Evolutionary conservation across 2,113 vertebrate species (phyloP), one percentile per base, ranked within the genome.

Genomic region (Eulemur macaco): DNA sequence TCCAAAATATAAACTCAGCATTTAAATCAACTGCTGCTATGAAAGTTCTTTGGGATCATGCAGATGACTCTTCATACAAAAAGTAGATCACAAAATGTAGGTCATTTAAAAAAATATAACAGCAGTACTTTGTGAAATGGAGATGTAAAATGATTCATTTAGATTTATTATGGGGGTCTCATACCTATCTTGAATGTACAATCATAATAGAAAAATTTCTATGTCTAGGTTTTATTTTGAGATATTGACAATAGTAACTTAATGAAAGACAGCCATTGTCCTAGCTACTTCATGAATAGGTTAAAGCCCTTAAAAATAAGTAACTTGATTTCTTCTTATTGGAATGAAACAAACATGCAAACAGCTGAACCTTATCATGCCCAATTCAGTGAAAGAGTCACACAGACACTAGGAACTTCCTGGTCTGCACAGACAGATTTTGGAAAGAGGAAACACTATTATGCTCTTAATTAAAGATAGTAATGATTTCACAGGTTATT

Each of bases 71-170:
- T 91, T 91, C 34, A 74, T 12, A 60, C 45, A 93, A 94, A 97
- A 95, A 84, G 60, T 77, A 96, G 78, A 86, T 74, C 71, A 96
- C 27, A 91, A 90, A 96, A 97, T 95, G 50, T 94, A 97, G 95
- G 73, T 81, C 89, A 42, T 82, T 93, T 69, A 45, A 85, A 94
- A 92, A 86, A 91, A 83, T 29, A 29, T 76, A n/a, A 56, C 82
- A 95, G 21, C 6, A n/a, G 52, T 9, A 37, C 13, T 91, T 68
- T 82, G 39, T n/a, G 85, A 92, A 90, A 87, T 37, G 54, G 52
- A 56, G 13, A 52, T 94, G 39, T 73, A 91, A 97, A 90, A 86
- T 91, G n/a, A 93, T 68, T 63, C 31, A n/a, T 91, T 94, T 60
- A 80, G 29, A 90, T 52, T 90, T 92, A 86, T 8, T 68, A 54